Evolutionary conservation across 1,140 invertebrate species (phyloP).

Genomic region (Drosophila takahashii): DNA sequence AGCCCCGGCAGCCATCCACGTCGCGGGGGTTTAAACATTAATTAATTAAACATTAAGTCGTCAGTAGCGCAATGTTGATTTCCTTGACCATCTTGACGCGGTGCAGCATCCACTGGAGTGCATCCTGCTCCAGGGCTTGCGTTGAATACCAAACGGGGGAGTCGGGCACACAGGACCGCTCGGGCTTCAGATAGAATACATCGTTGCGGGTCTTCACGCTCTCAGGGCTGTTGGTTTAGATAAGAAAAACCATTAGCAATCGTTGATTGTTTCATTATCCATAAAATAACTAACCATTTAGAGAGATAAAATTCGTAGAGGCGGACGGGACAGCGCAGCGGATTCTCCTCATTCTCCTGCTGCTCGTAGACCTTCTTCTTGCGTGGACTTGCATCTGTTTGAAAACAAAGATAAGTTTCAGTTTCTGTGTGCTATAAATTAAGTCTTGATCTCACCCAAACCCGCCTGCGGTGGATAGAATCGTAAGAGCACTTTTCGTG

Average conservation of each 20-base stretch:
- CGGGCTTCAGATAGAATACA: constrained; percentile 96
- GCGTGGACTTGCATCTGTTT: constrained; percentile 90
- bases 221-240: constrained; percentile 90
- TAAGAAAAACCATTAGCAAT: background rate
- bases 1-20: constrained; percentile 91
- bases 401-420: constrained; percentile 58
- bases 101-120: constrained; percentile 96
- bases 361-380: constrained; percentile 96
- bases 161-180: constrained; percentile 96
- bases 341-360: constrained; percentile 96
- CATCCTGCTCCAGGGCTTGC: constrained; percentile 91
- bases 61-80: constrained; percentile 92
- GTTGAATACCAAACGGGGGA: constrained; percentile 98
- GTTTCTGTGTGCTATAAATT: too few relatives aligned
- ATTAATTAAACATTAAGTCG: constrained; percentile 88
- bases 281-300: constrained; percentile 92
- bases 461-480: constrained; percentile 95
- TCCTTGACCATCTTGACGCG: constrained; percentile 96
- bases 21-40: too few relatives aligned
- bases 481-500: constrained; percentile 91
- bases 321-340: constrained; percentile 96
- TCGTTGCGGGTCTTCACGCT: constrained; percentile 96
- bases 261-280: too few relatives aligned
- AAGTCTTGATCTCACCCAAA: constrained; percentile 89
- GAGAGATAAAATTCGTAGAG: constrained; percentile 98